phyloP scores from a whole-genome alignment of 2,888 invertebrate genomes.

The Rhingia campestris region DNA sequence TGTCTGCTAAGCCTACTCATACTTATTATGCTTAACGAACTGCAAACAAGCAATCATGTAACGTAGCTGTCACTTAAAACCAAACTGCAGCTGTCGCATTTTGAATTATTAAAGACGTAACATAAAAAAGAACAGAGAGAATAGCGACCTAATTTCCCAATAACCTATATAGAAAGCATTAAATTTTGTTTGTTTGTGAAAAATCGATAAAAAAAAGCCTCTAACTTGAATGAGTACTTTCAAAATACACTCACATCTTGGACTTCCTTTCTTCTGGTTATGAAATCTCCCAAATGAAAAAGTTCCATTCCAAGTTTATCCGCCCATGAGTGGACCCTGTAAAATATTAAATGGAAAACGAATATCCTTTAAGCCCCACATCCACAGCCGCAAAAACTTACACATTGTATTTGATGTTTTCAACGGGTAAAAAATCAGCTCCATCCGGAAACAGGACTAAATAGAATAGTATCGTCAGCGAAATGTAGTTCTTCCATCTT shows the following conservation, averaged over 20 bases:
- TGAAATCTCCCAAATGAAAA: slow-evolving; percentile 91
- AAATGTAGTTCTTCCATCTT: slow-evolving; percentile 76
- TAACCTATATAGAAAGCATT: slow-evolving; percentile 48
- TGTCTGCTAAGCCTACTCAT: too few species aligned
- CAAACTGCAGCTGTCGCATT: slow-evolving; percentile 58
- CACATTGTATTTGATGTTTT: slow-evolving; percentile 82
- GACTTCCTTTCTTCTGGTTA: slow-evolving; percentile 90
- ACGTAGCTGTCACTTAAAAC: neutral
- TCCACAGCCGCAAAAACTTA: slow-evolving; percentile 75
- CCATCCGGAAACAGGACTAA: slow-evolving; percentile 79
- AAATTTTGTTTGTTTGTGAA: slow-evolving; percentile 70
- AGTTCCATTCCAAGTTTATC: slow-evolving; percentile 91
- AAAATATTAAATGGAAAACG: slow-evolving; percentile 31
- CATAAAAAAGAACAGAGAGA: slow-evolving; percentile 34
- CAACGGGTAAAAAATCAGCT: slow-evolving; percentile 79
- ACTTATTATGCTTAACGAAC: neutral
- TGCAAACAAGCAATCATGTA: neutral
- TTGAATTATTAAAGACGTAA: slow-evolving; percentile 53
- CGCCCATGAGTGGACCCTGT: slow-evolving; percentile 91
- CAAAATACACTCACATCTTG: slow-evolving; percentile 86
- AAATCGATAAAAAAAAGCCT: slow-evolving; percentile 78
- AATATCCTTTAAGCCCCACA: neutral
- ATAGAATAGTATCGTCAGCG: slow-evolving; percentile 77
- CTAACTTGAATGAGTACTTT: slow-evolving; percentile 6
- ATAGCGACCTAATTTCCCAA: slow-evolving; percentile 56